Percentiles rank a stretch among this genome's conserved stretches.
phyloP scores from a whole-genome alignment of 64 coral and sea anemone genomes.

The Stichodactyla helianthus region DNA sequence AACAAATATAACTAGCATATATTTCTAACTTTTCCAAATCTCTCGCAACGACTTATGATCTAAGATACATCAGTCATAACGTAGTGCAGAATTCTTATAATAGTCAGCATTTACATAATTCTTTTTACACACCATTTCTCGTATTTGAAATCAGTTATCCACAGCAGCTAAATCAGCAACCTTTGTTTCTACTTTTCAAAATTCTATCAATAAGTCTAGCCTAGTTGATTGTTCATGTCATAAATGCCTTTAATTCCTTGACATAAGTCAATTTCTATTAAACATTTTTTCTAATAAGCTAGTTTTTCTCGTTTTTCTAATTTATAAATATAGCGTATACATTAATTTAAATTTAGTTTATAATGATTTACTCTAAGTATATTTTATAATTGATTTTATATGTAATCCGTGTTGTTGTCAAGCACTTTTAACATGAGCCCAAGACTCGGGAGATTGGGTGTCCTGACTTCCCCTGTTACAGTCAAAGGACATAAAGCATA shows the following conservation, averaged over 20 bases:
- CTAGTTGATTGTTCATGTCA: slow-evolving; percentile 15
- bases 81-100: slow-evolving; percentile 26
- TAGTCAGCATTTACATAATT: slow-evolving; percentile 28
- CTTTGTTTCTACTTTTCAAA: slow-evolving; percentile 1
- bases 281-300: no score
- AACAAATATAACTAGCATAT: slow-evolving; percentile 19
- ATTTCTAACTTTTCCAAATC: slow-evolving; percentile 29
- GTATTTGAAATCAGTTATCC: slow-evolving; percentile 29
- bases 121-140: slow-evolving; percentile 25
- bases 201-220: slow-evolving; percentile 8
- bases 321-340: no score
- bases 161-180: neutral
- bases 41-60: slow-evolving; percentile 30
- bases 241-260: neutral
- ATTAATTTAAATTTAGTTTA: no score
- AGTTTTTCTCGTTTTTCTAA: no score
- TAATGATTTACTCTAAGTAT: no score
- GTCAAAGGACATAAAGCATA: no score
- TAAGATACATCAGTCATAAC: slow-evolving; percentile 20
- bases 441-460: no score
- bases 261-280: no score
- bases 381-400: no score
- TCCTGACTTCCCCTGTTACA: no score
- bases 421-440: no score
- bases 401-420: no score